Conservation (phyloP, 2,888 invertebrate species). For the Gryllus longicercus region DNA sequence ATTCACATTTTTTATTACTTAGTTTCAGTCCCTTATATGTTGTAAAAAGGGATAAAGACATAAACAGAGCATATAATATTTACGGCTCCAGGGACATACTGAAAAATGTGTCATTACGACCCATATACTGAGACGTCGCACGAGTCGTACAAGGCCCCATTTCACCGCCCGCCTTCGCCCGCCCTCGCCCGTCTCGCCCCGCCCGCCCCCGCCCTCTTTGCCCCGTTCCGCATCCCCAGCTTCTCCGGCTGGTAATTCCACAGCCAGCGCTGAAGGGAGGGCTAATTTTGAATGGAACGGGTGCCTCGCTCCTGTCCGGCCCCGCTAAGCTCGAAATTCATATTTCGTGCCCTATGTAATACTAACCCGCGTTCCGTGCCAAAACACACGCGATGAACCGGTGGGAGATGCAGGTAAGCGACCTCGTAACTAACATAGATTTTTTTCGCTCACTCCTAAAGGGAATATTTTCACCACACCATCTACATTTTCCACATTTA, state of each 20-base stretch:
- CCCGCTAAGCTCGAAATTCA: background rate
- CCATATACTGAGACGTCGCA: background rate
- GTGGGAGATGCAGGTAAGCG: no score
- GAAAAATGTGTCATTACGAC: constrained; percentile 5
- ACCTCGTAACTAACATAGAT: no score
- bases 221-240: background rate
- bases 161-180: background rate
- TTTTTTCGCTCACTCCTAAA: no score
- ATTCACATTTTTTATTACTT: background rate
- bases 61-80: background rate
- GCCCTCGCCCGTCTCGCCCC: no score
- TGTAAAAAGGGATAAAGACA: background rate
- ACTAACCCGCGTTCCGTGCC: no score
- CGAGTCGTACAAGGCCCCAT: background rate
- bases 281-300: constrained; percentile 8
- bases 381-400: no score
- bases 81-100: background rate
- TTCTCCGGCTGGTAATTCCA: background rate
- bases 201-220: background rate
- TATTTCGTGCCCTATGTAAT: background rate
- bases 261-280: background rate
- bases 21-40: background rate
- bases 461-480: no score
- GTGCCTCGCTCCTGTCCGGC: background rate
- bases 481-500: no score